These are phyloP conservation scores for Odontomachus brunneus DNA, from an alignment of 1,140 invertebrate species.

Conservation along the genomic window DNA sequence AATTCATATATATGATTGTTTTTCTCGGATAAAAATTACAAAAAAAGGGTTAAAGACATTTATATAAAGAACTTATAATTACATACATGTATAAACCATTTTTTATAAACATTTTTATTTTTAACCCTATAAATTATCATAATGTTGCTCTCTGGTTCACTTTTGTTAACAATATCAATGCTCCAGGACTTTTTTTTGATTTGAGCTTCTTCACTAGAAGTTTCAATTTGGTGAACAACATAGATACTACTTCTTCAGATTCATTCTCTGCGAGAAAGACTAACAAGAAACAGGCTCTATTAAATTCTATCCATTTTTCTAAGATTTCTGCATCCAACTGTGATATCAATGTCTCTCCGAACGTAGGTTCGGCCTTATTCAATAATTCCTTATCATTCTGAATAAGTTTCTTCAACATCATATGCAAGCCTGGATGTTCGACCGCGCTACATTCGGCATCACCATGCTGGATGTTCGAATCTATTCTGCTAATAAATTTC, in stretches of 20 bases:
- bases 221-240: constrained; percentile 68
- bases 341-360: constrained; percentile 83
- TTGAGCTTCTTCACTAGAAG: constrained; percentile 73
- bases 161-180: constrained; percentile 86
- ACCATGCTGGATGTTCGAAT: constrained; percentile 83
- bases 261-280: constrained; percentile 85
- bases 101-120: constrained; percentile 23
- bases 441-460: constrained; percentile 87
- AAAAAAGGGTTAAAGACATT: no score
- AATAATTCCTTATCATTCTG: constrained; percentile 87
- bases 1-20: no score
- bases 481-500: constrained; percentile 81
- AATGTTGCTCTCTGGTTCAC: constrained; percentile 67
- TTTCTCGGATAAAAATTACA: no score
- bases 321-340: constrained; percentile 82
- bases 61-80: constrained; percentile 11
- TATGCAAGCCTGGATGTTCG: constrained; percentile 93
- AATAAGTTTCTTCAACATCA: constrained; percentile 93
- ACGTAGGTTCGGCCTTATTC: constrained; percentile 79
- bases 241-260: constrained; percentile 17
- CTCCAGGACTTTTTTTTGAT: constrained; percentile 82
- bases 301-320: constrained; percentile 86
- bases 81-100: not conserved
- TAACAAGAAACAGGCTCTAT: constrained; percentile 88
- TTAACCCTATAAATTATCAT: constrained; percentile 13